Base-by-base conservation (phyloP, 2,797 vertebrate genomes). In the Toxotes lorentzi region DNA sequence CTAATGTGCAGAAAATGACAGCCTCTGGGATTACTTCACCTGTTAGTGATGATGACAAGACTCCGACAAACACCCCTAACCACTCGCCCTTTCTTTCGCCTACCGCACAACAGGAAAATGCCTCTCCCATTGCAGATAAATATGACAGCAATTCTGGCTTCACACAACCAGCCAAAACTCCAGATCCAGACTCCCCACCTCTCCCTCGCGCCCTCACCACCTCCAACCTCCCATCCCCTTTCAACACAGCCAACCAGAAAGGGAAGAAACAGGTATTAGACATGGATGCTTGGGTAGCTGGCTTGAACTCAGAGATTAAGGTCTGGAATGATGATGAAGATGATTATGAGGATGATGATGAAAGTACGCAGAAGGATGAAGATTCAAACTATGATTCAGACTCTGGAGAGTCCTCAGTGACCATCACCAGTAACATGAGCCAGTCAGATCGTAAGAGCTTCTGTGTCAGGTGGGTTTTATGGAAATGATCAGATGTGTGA, bases 301-400 rank as follows among this genome's bases (percentile, higher is more conserved):
- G 91, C 27, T 87, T 89, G 83, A 93, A 86, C 63, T 84, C 80
- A 70, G 88, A 78, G 60, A 88, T 87, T 2, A 83, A 78, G 12
- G 72, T 35, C 30, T 92, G 86, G 90, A 86, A 82, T 10, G 72
- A 90, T 1, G 83, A 89, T 8, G 86, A 85, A 1, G 84, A 86
- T 1, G 84, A 89, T 23, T 68, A 86, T 21, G 90, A 91, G 3
- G 92, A 94, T 16, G 93, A 95, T 1, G 94, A 95, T 47, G 92
- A 91, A 23, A 90, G 89, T 51, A 95, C 94, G 5, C 92, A 95
- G 73, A 94, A 80, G 70, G 95, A 92, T 38, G 91, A 93, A 0
- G 91, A 95, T 80, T 95, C 94, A 38, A 91, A 90, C 90, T 94
- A 94, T 32, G 94, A 96, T 74, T 96, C 95, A 0, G 96, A 96